Conservation (phyloP, 1,140 invertebrate genomes). For the Lasioglossum albipes region DNA sequence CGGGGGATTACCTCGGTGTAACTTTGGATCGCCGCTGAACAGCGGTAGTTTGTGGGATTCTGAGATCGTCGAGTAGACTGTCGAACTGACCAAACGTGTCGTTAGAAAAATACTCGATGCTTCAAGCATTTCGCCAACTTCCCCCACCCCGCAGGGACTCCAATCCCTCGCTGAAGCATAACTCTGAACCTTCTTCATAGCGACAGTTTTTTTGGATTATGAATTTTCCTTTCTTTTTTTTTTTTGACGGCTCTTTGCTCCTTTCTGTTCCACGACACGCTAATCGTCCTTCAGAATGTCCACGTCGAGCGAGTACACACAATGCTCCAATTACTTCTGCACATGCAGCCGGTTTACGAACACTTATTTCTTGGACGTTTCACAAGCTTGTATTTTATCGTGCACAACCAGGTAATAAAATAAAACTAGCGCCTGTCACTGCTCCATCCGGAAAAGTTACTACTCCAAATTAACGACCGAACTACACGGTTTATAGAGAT, state of each 20-base stretch:
- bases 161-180: no score
- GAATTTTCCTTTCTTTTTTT: no score
- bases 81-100: neutral
- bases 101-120: neutral
- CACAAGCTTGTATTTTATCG: neutral
- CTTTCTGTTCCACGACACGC: neutral
- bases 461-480: no score
- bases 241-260: neutral
- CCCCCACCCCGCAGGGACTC: no score
- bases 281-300: neutral
- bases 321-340: neutral
- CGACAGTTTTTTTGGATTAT: no score
- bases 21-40: constrained; percentile 9
- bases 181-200: no score
- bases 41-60: constrained; percentile 17
- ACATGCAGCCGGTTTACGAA: neutral
- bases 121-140: neutral
- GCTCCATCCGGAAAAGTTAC: no score
- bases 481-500: no score
- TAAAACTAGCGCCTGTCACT: neutral
- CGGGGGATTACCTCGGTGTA: constrained; percentile 25
- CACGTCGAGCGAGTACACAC: neutral
- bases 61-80: neutral
- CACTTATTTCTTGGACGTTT: neutral
- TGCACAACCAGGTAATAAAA: neutral